Base-by-base conservation (phyloP, 1,140 invertebrate species). In the Camponotus floridanus region DNA sequence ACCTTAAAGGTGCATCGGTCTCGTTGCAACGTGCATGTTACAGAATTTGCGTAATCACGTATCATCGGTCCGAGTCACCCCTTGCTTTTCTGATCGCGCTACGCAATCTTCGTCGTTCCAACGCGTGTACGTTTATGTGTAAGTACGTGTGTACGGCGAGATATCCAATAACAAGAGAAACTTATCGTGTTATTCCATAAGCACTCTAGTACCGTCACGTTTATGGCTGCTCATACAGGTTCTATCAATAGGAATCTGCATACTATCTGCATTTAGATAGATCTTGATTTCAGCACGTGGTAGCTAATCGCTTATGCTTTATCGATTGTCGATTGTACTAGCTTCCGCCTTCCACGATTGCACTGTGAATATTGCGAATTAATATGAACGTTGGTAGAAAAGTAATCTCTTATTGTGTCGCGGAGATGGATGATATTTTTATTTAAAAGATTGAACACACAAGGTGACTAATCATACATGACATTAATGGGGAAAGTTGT, bases 21-120 rank as follows among this genome's bases (percentile, higher is more conserved):
- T 87, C 85, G 88, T 86, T 92, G 91, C 87, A 90, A 91, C 91
- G 91, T 92, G 88, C 91, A 92, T 89, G 91, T 90, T 91, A 91
- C 87, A 91, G 83, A 92, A 93, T 93, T 93, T 93, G 92, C 92
- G 92, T 93, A 93, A 93, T 93, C 92, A 92, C 91, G 92, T 93
- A 92, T 93, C 89, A 93, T 93, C 92, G 91, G 91, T 92, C 89
- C 88, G 85, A 87, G 90, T 84, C 61, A 73, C 80, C 11, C 42
- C 21, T 21, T 48, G 26, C 9, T 59, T 9, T 7, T 21, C 62
- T 15, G 55, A 11, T 68, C 31, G 48, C 62, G 45, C 76, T 73
- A 73, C 55, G 68, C 68, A 83, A 83, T 73, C 26, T 61, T 67
- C 11, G 78, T 61, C 55, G 39, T 83, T 61, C 42, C 79, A 13